Conservation (phyloP, 2,888 invertebrate genomes). For the Cynaeus angustus region DNA sequence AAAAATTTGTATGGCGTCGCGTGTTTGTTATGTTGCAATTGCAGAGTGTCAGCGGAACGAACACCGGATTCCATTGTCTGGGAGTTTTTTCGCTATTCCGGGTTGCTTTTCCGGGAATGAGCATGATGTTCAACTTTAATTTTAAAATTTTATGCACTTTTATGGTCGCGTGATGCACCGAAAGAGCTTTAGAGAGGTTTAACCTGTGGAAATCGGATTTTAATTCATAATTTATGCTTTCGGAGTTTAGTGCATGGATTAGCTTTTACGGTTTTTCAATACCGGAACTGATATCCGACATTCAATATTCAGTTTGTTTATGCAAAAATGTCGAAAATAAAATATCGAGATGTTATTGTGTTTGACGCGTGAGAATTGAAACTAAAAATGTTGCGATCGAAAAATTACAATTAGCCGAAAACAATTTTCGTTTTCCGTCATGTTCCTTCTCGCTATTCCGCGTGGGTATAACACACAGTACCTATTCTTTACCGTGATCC, state of each 20-base stretch:
- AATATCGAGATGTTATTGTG: too few relatives aligned
- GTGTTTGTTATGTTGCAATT: slow-evolving; percentile 6
- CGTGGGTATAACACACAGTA: background rate
- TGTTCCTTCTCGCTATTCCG: slow-evolving; percentile 14
- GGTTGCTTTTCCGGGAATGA: background rate
- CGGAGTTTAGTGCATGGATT: too few relatives aligned
- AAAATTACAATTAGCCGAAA: too few relatives aligned
- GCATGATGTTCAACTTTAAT: background rate
- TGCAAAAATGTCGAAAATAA: too few relatives aligned
- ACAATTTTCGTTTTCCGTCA: too few relatives aligned
- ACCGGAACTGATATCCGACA: too few relatives aligned
- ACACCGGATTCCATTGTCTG: background rate
- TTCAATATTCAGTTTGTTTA: background rate
- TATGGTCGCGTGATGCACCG: background rate
- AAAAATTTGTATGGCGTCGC: slow-evolving; percentile 22
- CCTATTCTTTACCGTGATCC: slow-evolving; percentile 3
- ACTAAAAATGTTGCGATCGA: too few relatives aligned
- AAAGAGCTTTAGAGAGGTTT: background rate
- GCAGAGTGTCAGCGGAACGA: slow-evolving; percentile 10
- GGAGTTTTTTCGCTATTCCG: background rate
- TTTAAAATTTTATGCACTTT: background rate
- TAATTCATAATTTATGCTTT: too few relatives aligned
- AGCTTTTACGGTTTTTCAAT: too few relatives aligned
- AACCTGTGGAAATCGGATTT: too few relatives aligned
- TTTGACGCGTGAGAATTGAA: too few relatives aligned